Percentiles rank a stretch among this genome's conserved stretches.
Evolutionary conservation across 2,113 vertebrate species (phyloP).

Genomic region (Prunella fulvescens): DNA sequence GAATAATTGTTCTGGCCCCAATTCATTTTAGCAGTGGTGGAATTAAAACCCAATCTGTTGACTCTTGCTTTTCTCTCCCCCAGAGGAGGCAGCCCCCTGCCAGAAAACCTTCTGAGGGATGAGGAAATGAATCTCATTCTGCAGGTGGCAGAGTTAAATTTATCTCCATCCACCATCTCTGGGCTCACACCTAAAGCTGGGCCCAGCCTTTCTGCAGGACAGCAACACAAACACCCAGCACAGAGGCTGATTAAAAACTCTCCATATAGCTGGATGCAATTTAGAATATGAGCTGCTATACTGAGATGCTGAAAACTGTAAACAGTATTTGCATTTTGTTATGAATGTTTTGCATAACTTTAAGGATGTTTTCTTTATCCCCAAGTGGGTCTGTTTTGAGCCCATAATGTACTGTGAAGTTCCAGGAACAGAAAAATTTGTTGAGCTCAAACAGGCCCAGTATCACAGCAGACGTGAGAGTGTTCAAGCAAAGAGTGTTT

Average conservation of each 20-base stretch:
- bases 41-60: not conserved
- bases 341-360: constrained; percentile 60
- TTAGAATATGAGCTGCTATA: not conserved
- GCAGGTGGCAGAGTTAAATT: not conserved
- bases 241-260: not conserved
- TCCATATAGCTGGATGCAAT: not conserved
- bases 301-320: constrained; percentile 23
- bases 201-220: not conserved
- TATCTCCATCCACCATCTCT: not conserved
- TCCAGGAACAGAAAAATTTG: constrained; percentile 28
- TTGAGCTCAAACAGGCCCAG: constrained; percentile 8
- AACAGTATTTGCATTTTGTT: constrained; percentile 64
- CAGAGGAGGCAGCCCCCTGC: not conserved
- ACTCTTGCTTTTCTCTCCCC: not conserved
- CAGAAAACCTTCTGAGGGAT: not conserved
- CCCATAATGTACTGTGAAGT: constrained; percentile 54
- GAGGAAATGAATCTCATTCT: not conserved
- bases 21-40: not conserved
- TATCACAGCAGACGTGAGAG: constrained; percentile 15
- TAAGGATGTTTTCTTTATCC: constrained; percentile 48
- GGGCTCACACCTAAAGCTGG: not conserved
- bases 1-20: not conserved
- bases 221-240: not conserved
- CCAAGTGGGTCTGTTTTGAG: constrained; percentile 45
- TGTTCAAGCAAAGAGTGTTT: constrained; percentile 16